Base-by-base conservation (phyloP, 2,888 invertebrate genomes). In the Spatulosminthurus flaviceps region DNA sequence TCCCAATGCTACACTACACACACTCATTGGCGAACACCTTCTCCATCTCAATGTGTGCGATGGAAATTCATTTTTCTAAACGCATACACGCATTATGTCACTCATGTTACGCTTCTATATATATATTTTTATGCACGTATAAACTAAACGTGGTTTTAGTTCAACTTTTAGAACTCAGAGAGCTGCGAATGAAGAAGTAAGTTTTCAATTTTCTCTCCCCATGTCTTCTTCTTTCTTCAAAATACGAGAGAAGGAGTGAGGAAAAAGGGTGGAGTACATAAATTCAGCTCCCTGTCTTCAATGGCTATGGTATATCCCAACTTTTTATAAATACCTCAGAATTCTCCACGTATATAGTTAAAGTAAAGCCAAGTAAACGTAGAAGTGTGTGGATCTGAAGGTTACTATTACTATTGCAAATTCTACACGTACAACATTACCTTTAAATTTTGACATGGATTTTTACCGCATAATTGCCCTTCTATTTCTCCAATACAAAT, bases 211-310 rank as follows among this genome's bases (percentile, higher is more conserved):
- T 72, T 43, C 29, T 69, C 1, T 19, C 41, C 21, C 42, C n/a
- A n/a, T n/a, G n/a, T n/a, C n/a, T n/a, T n/a, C n/a, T 0, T 24
- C 16, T 24, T 42, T 34, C 34, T 34, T 34, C 34, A 34, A 34
- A n/a, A n/a, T n/a, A n/a, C n/a, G n/a, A n/a, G n/a, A 41, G 41
- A 41, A 41, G 42, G 43, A 26, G 42, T 26, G 60, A 60, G 73
- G 73, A 73, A 28, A n/a, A n/a, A 60, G 60, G 60, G 73, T 60
- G 73, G 73, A 73, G 73, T 73, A 60, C 42, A 19, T 51, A 34
- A 34, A 34, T 51, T n/a, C 51, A 2, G 16, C 51, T 51, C 51
- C 34, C 5, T 4, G 34, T 34, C 34, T 34, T 9, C 34, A 34
- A 34, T 34, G 34, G 34, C 9, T 34, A 34, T 34, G 4, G 34